Base-by-base conservation (phyloP, 2,113 vertebrate species). In the Rhipidura dahli region DNA sequence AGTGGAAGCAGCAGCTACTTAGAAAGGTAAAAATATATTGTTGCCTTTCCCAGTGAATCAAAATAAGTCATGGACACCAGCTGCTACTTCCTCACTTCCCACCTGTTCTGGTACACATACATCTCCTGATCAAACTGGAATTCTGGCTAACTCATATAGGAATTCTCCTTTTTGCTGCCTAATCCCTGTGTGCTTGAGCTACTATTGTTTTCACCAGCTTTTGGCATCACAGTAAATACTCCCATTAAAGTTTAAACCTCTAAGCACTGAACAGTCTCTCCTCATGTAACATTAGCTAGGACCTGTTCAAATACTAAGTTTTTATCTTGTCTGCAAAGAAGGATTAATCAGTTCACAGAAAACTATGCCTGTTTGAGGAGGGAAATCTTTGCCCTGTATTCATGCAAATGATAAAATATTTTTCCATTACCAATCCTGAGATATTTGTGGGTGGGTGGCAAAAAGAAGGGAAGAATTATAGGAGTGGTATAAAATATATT, bases 91-190 rank as follows among this genome's bases (percentile, higher is more conserved):
- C 26, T 60, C 35, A 39, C 26, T 60, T 65, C 9, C 42, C 35
- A 15, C 26, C 30, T 75, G 10, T 45, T 84, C 54, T 0, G 1
- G 33, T 56, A 10, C 1, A 2, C 11, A 24, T 26, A 2, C 11
- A 7, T 3, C 35, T 66, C 54, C 35, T 70, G 50, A 49, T 59
- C 35, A 64, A 63, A 71, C 35, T 44, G 47, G 16, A 28, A 40
- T 10, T 28, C 26, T 83, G 66, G 9, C 24, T 35, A 71, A 6
- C 15, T 63, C 31, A 3, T 50, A 18, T 1, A 45, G 42, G 35
- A 59, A 7, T 8, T 60, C 20, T 73, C 9, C 10, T 69, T 77
- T 82, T 54, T 65, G n/a, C 49, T 85, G 5, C 10, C 40, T 60
- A n/a, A 71, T 44, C 28, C 12, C 22, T 1, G 0, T 16, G 22